These are phyloP conservation scores for Anas platyrhynchos DNA, from an alignment of 2,113 vertebrate genomes.

Conservation along the genomic window DNA sequence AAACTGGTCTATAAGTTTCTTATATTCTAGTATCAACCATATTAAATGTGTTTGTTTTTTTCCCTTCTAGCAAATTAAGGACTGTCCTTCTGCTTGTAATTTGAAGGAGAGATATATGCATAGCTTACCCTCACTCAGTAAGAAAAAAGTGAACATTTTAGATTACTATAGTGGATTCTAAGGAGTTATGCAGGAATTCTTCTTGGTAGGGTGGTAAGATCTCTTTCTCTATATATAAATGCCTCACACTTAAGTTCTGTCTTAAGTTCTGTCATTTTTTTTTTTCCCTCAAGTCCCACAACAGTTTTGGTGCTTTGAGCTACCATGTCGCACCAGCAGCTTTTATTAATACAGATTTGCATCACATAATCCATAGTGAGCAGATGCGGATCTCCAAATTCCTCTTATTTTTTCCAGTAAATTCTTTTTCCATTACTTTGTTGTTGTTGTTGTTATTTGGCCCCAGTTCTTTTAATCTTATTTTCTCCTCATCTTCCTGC, in stretches of 20 bases:
- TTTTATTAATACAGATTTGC: not conserved
- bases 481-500: not conserved
- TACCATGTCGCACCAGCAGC: not conserved
- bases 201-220: not conserved
- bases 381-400: not conserved
- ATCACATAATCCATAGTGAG: not conserved
- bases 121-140: not conserved
- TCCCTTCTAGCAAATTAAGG: slow-evolving; percentile 9
- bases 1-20: slow-evolving; percentile 2
- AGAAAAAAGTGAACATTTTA: not conserved
- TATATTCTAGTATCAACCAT: not conserved
- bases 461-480: not conserved
- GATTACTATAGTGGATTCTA: not conserved
- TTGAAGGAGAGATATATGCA: not conserved
- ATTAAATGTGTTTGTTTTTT: slow-evolving; percentile 31
- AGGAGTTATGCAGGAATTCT: not conserved
- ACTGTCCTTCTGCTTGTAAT: not conserved
- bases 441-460: not conserved
- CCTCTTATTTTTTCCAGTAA: not conserved
- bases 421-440: not conserved
- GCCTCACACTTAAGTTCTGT: not conserved
- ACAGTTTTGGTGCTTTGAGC: not conserved
- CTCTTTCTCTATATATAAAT: not conserved
- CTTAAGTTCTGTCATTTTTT: not conserved
- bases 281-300: not conserved